phyloP scores from a whole-genome alignment of 2,888 invertebrate genomes.

The Lampropteryx suffumata region DNA sequence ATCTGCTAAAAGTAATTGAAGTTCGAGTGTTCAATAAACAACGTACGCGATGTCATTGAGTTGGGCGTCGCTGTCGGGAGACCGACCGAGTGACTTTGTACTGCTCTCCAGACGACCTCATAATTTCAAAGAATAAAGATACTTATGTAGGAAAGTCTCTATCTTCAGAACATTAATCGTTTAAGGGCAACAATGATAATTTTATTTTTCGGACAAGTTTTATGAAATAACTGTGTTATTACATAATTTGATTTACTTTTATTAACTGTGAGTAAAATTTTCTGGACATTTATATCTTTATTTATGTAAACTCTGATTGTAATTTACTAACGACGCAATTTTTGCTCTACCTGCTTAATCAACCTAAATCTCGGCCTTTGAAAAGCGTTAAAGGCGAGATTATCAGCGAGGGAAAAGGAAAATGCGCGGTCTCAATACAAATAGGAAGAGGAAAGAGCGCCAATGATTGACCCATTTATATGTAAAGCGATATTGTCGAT shows the following conservation, averaged over 20 bases:
- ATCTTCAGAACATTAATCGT: conserved; percentile 18
- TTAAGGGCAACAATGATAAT: conserved; percentile 10
- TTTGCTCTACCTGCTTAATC: conserved; percentile 11
- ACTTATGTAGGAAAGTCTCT: conserved; percentile 36
- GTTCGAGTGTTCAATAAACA: conserved; percentile 35
- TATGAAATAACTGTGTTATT: conserved; percentile 1
- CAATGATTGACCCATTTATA: conserved; percentile 54
- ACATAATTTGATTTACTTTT: conserved; percentile 3
- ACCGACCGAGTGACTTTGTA: conserved; percentile 68
- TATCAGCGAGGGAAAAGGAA: conserved; percentile 53
- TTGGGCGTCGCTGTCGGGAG: conserved; percentile 53
- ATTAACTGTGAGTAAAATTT: too few species aligned
- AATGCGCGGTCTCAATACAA: conserved; percentile 55
- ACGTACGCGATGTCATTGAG: conserved; percentile 46
- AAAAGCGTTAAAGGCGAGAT: conserved; percentile 48
- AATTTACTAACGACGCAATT: conserved; percentile 1
- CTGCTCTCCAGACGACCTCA: conserved; percentile 74
- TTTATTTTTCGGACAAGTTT: conserved; percentile 8
- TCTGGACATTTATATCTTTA: too few species aligned
- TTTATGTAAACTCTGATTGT: too few species aligned
- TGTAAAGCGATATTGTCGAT: conserved; percentile 49
- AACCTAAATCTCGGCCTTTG: conserved; percentile 30
- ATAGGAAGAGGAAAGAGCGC: conserved; percentile 49
- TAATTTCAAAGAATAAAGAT: conserved; percentile 53
- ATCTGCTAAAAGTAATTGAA: conserved; percentile 37